phyloP scores from a whole-genome alignment of 2,888 invertebrate species.

The Fragum whitleyi region DNA sequence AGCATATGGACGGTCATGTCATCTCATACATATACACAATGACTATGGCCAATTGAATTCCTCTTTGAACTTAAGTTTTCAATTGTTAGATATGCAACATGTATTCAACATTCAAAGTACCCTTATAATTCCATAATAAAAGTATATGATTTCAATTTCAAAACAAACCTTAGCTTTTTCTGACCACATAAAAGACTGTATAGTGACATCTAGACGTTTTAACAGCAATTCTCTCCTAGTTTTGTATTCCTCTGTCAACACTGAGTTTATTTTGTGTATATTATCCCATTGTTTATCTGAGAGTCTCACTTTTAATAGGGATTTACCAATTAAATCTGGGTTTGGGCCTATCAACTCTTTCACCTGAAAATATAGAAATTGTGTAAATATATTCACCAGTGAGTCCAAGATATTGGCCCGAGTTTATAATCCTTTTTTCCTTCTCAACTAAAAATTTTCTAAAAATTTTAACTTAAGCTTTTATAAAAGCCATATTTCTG shows the following conservation, averaged over 20 bases:
- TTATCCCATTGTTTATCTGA: constrained; percentile 93
- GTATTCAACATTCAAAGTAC: no score
- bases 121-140: no score
- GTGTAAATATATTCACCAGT: constrained; percentile 5
- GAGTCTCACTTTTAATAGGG: constrained; percentile 90
- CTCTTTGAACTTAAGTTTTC: no score
- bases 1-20: no score
- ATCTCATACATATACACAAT: no score
- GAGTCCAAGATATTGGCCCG: background rate
- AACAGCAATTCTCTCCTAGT: constrained; percentile 94
- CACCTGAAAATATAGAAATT: constrained; percentile 75
- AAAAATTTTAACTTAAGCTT: no score
- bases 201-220: constrained; percentile 96
- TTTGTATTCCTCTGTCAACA: constrained; percentile 93
- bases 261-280: constrained; percentile 89
- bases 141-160: no score
- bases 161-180: constrained; percentile 87
- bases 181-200: constrained; percentile 94
- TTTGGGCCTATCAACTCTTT: constrained; percentile 80
- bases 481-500: no score
- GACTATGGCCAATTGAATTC: no score
- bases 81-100: no score
- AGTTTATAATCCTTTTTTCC: no score
- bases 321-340: constrained; percentile 89
- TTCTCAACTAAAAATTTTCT: no score